These are phyloP conservation scores for Lagocephalus sceleratus DNA, from an alignment of 2,797 vertebrate genomes.

Conservation along the genomic window DNA sequence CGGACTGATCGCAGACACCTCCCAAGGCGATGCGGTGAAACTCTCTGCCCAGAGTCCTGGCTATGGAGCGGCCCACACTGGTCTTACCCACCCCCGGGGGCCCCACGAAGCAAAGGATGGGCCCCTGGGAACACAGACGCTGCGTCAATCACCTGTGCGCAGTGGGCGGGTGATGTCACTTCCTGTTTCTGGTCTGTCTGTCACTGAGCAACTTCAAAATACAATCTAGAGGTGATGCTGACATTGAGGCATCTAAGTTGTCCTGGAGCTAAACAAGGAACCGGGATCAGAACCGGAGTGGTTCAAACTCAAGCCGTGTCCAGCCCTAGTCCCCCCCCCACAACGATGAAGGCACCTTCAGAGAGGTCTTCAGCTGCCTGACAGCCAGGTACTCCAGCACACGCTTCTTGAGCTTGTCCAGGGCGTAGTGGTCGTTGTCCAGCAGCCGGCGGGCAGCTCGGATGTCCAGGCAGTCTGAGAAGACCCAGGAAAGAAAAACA, in stretches of 20 bases:
- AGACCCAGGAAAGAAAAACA: neutral
- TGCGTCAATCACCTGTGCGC: neutral
- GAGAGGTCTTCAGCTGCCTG: conserved; percentile 87
- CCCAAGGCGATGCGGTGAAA: conserved; percentile 95
- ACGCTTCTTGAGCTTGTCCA: conserved; percentile 94
- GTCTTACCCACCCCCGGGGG: conserved; percentile 98
- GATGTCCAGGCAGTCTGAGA: conserved; percentile 90
- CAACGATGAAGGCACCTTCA: conserved; percentile 74
- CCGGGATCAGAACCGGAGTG: too few relatives aligned
- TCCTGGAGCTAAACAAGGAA: too few relatives aligned
- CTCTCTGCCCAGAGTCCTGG: conserved; percentile 91
- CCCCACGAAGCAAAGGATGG: conserved; percentile 96
- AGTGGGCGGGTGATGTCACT: neutral
- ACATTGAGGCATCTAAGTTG: too few relatives aligned
- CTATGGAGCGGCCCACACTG: conserved; percentile 93
- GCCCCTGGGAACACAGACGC: conserved; percentile 68
- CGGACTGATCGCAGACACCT: conserved; percentile 95
- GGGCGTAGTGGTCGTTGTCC: conserved; percentile 95
- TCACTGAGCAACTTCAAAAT: neutral
- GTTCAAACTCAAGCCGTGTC: too few relatives aligned
- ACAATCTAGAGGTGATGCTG: neutral
- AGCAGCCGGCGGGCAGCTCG: conserved; percentile 85
- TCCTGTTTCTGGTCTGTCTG: neutral
- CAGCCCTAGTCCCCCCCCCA: too few relatives aligned
- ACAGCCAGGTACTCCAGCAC: conserved; percentile 96